Evolutionary conservation across 2,888 invertebrate genomes (phyloP).

Genomic region (Apotomis turbidana): DNA sequence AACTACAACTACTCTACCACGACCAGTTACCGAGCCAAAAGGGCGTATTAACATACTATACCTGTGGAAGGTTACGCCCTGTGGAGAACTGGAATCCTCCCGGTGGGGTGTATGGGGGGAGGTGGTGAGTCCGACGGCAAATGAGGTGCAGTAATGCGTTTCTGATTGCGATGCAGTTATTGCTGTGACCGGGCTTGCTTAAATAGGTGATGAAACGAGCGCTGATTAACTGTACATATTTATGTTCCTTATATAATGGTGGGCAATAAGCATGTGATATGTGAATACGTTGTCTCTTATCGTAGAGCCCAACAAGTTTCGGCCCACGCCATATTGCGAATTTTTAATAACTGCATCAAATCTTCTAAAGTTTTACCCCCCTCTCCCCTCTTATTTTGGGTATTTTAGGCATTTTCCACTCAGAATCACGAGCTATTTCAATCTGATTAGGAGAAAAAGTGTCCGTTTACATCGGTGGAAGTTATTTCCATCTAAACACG

Average conservation of each 20-base stretch:
- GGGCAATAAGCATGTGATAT: not conserved
- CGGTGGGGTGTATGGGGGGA: not conserved
- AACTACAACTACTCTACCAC: not conserved
- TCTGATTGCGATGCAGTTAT: conserved; percentile 45
- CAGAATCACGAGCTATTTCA: too few relatives aligned
- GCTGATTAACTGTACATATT: conserved; percentile 30
- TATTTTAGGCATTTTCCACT: too few relatives aligned
- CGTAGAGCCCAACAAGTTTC: too few relatives aligned
- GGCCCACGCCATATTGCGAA: too few relatives aligned
- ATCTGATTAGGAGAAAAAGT: too few relatives aligned
- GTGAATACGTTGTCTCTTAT: too few relatives aligned
- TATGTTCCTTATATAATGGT: not conserved
- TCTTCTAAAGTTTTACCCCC: too few relatives aligned
- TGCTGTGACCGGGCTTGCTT: conserved; percentile 20
- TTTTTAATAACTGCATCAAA: too few relatives aligned
- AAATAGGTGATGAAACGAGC: conserved; percentile 37
- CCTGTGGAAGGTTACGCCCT: not conserved
- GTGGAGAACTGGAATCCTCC: not conserved
- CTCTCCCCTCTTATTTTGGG: too few relatives aligned
- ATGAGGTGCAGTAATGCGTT: conserved; percentile 53
- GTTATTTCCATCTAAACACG: too few relatives aligned
- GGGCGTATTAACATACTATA: not conserved
- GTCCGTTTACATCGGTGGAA: too few relatives aligned
- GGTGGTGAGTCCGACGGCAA: conserved; percentile 34
- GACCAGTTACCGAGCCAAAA: not conserved